Percentiles rank a stretch among this genome's conserved stretches.
Conservation (phyloP, 2,888 invertebrate genomes). For the Scaptomyza flava region DNA sequence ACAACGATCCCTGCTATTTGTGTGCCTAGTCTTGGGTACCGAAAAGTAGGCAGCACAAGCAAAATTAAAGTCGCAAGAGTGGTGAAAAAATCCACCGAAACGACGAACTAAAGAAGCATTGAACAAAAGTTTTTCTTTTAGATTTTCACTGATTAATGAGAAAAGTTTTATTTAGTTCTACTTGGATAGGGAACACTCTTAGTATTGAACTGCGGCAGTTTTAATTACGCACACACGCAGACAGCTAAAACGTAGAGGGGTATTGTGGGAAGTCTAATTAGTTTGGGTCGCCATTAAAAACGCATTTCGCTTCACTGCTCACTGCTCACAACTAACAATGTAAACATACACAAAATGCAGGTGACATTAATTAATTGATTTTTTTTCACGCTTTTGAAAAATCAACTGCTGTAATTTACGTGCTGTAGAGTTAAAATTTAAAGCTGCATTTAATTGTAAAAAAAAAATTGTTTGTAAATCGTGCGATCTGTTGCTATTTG, state of each 20-base stretch:
- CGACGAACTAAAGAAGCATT: slow-evolving; percentile 24
- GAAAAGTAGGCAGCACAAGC: slow-evolving; percentile 51
- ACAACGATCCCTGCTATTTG: slow-evolving; percentile 12
- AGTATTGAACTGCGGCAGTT: slow-evolving; percentile 68
- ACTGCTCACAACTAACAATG: slow-evolving; percentile 22
- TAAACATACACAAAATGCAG: slow-evolving; percentile 47
- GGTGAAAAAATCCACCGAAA: slow-evolving; percentile 1
- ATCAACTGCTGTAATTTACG: slow-evolving; percentile 6
- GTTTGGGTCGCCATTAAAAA: slow-evolving; percentile 72
- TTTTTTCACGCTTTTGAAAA: slow-evolving; percentile 30
- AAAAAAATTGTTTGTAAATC: background rate
- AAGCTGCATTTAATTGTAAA: slow-evolving; percentile 26
- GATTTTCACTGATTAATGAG: slow-evolving; percentile 81
- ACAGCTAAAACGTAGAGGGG: background rate
- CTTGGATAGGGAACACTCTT: slow-evolving; percentile 45
- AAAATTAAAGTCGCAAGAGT: slow-evolving; percentile 66
- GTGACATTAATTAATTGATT: slow-evolving; percentile 81
- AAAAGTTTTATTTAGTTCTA: slow-evolving; percentile 74
- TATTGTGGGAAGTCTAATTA: slow-evolving; percentile 55
- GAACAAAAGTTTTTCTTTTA: slow-evolving; percentile 80
- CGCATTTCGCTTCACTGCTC: slow-evolving; percentile 53
- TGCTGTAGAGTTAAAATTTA: slow-evolving; percentile 19
- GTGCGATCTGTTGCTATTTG: slow-evolving; percentile 17
- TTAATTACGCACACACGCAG: slow-evolving; percentile 74
- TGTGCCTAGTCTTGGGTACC: slow-evolving; percentile 19